phyloP scores from a whole-genome alignment of 2,888 invertebrate species.

The Hypselothyrea guttata region DNA sequence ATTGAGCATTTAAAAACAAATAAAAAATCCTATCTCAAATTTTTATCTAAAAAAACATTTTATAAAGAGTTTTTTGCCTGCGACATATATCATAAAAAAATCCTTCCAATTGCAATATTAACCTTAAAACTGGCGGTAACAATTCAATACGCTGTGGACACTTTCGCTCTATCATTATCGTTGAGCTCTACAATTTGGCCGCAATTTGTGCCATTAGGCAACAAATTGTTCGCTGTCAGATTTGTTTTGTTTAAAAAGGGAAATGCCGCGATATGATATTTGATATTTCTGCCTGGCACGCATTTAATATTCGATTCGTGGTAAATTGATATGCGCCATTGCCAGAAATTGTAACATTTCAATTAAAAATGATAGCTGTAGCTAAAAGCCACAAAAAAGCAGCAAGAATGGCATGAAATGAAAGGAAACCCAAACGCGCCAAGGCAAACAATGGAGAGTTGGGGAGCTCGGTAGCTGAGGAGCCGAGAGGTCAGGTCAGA shows the following conservation, averaged over 20 bases:
- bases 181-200: background rate
- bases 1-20: no score
- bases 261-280: constrained; percentile 9
- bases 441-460: constrained; percentile 32
- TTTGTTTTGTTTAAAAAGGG: constrained; percentile 2
- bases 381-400: constrained; percentile 33
- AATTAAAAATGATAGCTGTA: constrained; percentile 55
- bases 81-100: background rate
- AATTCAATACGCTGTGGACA: constrained; percentile 2
- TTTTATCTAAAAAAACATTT: no score
- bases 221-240: constrained; percentile 4
- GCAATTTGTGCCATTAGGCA: constrained; percentile 17
- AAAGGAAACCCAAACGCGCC: constrained; percentile 16
- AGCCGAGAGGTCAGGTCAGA: constrained; percentile 5
- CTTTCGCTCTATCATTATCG: constrained; percentile 22
- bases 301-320: constrained; percentile 7
- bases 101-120: background rate
- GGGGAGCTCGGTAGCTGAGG: background rate
- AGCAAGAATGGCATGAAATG: background rate
- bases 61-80: no score
- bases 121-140: constrained; percentile 2
- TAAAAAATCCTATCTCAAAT: no score
- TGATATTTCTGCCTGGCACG: background rate
- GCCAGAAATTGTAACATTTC: constrained; percentile 48
- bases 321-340: constrained; percentile 44